Base-by-base conservation (phyloP, 2,797 vertebrate species). In the Myripristis jacobus region DNA sequence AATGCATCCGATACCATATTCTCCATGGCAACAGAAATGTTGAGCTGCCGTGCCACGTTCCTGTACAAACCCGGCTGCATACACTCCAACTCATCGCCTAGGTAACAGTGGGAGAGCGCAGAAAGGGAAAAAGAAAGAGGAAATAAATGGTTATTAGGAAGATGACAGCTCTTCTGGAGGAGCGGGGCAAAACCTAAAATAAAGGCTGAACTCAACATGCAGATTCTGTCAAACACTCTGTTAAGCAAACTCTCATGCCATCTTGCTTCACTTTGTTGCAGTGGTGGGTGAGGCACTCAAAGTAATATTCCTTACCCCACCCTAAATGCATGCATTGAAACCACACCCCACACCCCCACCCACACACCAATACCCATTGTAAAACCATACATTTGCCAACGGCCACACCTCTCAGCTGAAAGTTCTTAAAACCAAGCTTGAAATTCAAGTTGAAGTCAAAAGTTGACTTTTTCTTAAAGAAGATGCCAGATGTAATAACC, bases 11-110 rank as follows among this genome's bases (percentile, higher is more conserved):
- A 96, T 90, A 99, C 96, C 88, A 96, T 93, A 0, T 85, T 94
- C 91, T 98, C 98, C 0, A 96, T 95, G 80, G 96, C 92, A 85
- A 98, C 93, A 0, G 96, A 95, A 88, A 99, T 95, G 91, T 95
- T 97, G 81, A 99, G 92, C 71, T 99, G 97, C 27, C 95, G 95
- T 0, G 97, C 96, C 12, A 99, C 93, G 0, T 98, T 97, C 41
- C 95, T 94, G 90, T 98, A 99, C 38, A 99, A 85, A 0, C 93
- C 92, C 58, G 98, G 98, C 58, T 95, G 94, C 64, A 99, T 95
- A 84, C 94, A 95, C 86, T 99, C 98, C 94, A 99, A 91, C 91
- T 99, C 97, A 3, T 99, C 97, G 24, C 96, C 98, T 92, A 54
- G 81, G 87, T 64, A 91, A 92, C 85, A 78, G 80, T 69, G 52